A percentile compares a stretch with the other conserved stretches of the same genome.
Conservation (phyloP, 2,113 vertebrate species). For the Dryoscopus gambensis region DNA sequence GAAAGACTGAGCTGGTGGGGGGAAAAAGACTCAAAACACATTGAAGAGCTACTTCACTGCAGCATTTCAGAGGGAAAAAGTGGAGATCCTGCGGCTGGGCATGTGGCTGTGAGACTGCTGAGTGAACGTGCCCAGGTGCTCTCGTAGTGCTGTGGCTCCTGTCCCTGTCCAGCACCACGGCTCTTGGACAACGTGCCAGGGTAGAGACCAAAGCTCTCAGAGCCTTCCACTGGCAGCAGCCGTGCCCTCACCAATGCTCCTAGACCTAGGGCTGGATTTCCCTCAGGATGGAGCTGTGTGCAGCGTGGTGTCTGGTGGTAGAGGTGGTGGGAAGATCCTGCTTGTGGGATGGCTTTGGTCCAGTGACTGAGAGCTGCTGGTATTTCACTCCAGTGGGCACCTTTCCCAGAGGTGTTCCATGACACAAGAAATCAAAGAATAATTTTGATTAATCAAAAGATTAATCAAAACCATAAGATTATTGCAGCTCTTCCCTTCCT, state of each 20-base stretch:
- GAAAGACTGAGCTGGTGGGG: not conserved
- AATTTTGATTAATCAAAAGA: not conserved
- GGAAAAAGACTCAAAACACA: not conserved
- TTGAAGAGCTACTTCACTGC: not conserved
- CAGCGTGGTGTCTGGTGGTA: fast-evolving
- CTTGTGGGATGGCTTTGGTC: not conserved
- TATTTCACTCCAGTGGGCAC: not conserved
- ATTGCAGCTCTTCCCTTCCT: not conserved
- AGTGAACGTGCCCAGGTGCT: too few relatives aligned
- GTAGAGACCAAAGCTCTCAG: not conserved
- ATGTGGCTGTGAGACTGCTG: not conserved
- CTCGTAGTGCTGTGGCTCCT: not conserved
- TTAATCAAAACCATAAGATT: not conserved
- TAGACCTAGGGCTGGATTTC: not conserved
- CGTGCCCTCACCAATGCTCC: not conserved
- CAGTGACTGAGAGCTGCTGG: not conserved
- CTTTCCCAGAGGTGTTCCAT: fast-evolving
- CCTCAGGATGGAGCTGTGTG: fast-evolving
- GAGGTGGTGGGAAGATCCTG: not conserved
- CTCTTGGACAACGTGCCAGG: not conserved
- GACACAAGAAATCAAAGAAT: not conserved
- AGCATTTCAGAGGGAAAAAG: not conserved
- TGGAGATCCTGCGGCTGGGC: not conserved
- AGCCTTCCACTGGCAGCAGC: not conserved
- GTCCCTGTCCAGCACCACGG: not conserved